Evolutionary conservation across 2,888 invertebrate genomes (phyloP).

Genomic region (Baccha elongata): DNA sequence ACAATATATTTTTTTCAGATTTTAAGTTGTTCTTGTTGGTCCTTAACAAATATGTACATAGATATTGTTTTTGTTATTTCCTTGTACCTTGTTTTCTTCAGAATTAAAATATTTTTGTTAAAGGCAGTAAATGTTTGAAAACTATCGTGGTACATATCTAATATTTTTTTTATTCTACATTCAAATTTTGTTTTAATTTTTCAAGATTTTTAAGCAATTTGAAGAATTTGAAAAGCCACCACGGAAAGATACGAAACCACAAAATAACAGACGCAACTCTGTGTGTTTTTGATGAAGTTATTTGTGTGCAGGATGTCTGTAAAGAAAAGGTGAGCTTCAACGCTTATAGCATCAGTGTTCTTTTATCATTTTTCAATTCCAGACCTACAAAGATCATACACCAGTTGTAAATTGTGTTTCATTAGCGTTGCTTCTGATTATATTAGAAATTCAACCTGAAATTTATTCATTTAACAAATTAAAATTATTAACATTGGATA

Average conservation of each 20-base stretch:
- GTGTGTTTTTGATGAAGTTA: constrained; percentile 81
- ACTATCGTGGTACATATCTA: neutral
- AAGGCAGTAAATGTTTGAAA: no score
- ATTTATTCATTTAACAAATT: constrained; percentile 76
- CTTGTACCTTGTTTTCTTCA: no score
- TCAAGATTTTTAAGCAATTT: constrained; percentile 45
- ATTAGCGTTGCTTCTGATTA: constrained; percentile 77
- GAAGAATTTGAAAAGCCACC: constrained; percentile 11
- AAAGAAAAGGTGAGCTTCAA: constrained; percentile 35
- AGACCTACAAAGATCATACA: constrained; percentile 76
- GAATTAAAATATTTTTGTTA: no score
- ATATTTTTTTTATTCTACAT: neutral
- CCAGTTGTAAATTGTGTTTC: constrained; percentile 79
- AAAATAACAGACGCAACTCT: constrained; percentile 77
- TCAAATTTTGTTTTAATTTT: neutral
- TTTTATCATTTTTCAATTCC: constrained; percentile 7
- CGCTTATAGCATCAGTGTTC: constrained; percentile 5
- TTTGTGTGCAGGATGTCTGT: constrained; percentile 73
- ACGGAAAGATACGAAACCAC: neutral
- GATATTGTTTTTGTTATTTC: no score
- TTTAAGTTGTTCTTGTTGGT: no score
- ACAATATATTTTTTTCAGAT: no score
- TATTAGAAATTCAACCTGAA: constrained; percentile 75
- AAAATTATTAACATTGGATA: constrained; percentile 65
- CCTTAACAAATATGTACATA: no score